Evolutionary conservation across 2,888 invertebrate genomes (phyloP).

Genomic region (Hypercompe scribonia): DNA sequence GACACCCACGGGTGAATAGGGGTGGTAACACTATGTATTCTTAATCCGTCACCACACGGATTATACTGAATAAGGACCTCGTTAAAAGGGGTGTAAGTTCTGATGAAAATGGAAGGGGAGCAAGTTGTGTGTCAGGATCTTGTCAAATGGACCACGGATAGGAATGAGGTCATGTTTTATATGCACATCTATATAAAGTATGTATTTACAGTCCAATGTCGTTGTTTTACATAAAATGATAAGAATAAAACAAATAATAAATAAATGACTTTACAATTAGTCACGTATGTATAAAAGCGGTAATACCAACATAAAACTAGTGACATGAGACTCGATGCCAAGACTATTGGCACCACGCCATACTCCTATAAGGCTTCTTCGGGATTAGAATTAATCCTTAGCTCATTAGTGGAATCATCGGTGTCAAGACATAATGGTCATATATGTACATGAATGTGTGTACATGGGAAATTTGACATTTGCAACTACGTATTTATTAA

Average conservation of each 20-base stretch:
- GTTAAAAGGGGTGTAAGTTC: not conserved
- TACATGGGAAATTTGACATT: not conserved
- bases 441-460: not conserved
- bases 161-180: no score
- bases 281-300: not conserved
- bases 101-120: not conserved
- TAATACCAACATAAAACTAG: not conserved
- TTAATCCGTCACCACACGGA: no score
- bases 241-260: no score
- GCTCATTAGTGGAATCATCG: conserved; percentile 35
- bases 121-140: not conserved
- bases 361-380: conserved; percentile 45
- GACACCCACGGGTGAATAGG: no score
- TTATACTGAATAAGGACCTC: not conserved
- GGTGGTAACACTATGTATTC: no score
- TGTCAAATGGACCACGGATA: no score
- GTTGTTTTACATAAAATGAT: not conserved
- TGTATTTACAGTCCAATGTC: no score
- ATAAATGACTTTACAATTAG: not conserved
- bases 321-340: conserved; percentile 24
- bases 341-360: conserved; percentile 23
- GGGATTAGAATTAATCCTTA: conserved; percentile 44
- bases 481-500: not conserved
- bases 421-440: not conserved
- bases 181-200: no score